Evolutionary conservation across 1,140 invertebrate genomes (phyloP), one percentile per base, ranked within the genome.

Genomic region (Lycorma delicatula): DNA sequence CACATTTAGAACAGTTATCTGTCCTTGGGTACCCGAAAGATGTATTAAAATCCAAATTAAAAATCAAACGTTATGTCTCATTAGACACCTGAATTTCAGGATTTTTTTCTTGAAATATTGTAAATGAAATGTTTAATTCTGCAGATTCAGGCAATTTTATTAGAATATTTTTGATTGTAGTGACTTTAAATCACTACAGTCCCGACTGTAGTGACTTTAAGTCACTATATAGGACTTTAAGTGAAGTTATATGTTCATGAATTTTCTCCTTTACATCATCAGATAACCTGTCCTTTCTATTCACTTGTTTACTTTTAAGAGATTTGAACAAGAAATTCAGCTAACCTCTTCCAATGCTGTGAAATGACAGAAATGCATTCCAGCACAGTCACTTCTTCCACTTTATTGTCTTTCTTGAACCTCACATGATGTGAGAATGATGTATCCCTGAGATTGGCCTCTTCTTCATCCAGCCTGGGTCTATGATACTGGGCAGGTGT

Each of bases 41-140:
- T n/a, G n/a, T n/a, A n/a, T n/a, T n/a, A n/a, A n/a, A n/a, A n/a
- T n/a, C n/a, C n/a, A n/a, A n/a, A n/a, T n/a, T n/a, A n/a, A n/a
- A n/a, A n/a, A n/a, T n/a, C n/a, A n/a, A n/a, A n/a, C n/a, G 25
- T 41, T 53, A 61, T 18, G 38, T 58, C 38, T 57, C 41, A 44
- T 58, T 53, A 22, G 20, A 36, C 12, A 54, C 29, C 25, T 46
- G 18, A 47, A 29, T 41, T 31, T 50, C 41, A 36, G 56, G 60
- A 54, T 61, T 12, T 26, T 54, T 28, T 25, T 59, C 52, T 66
- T 13, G 69, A 73, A 50, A 75, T 23, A 54, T 49, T 18, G 31
- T 47, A 3, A 56, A 47, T 26, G 38, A 34, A 12, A 56, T 27
- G 29, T 31, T 56, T 20, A 56, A 38, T 26, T 56, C 54, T 52